A percentile compares a stretch with the other conserved stretches of the same genome.
Conservation (phyloP, 1,140 invertebrate species). For the Periplaneta americana region DNA sequence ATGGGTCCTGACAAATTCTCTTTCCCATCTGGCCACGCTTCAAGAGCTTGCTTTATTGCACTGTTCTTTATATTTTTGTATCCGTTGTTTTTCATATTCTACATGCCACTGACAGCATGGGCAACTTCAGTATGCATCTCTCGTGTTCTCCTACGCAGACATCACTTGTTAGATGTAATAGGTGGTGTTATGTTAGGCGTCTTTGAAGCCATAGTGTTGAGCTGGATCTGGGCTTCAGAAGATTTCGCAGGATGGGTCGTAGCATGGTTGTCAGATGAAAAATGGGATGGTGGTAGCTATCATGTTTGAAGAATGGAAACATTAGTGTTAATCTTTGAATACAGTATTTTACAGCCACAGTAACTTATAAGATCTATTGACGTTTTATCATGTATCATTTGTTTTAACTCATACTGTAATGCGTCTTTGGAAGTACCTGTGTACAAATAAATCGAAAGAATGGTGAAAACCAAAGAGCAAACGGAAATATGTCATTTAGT, state of each 20-base stretch:
- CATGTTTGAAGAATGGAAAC: constrained; percentile 35
- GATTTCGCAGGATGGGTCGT: constrained; percentile 43
- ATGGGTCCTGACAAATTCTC: constrained; percentile 82
- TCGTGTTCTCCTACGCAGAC: constrained; percentile 72
- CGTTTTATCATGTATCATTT: too few species aligned
- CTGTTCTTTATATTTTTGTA: constrained; percentile 58
- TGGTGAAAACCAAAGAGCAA: too few species aligned
- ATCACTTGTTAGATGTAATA: constrained; percentile 82
- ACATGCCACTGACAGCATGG: constrained; percentile 63
- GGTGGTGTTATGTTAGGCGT: constrained; percentile 71
- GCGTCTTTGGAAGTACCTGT: too few species aligned
- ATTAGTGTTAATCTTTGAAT: too few species aligned
- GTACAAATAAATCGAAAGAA: too few species aligned
- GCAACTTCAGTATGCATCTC: constrained; percentile 67
- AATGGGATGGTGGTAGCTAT: constrained; percentile 47
- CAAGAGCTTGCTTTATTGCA: constrained; percentile 72
- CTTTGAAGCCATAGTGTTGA: constrained; percentile 61
- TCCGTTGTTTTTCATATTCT: constrained; percentile 29
- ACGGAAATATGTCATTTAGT: too few species aligned
- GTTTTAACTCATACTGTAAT: too few species aligned
- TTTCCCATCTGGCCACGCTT: constrained; percentile 94
- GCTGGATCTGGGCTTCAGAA: constrained; percentile 59
- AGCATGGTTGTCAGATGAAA: constrained; percentile 48
- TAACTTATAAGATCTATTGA: too few species aligned
- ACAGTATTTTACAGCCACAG: too few species aligned